A percentile compares a stretch with the other conserved stretches of the same genome.
Evolutionary conservation across 2,797 vertebrate species (phyloP).

Genomic region (Rhynchotus rufescens): DNA sequence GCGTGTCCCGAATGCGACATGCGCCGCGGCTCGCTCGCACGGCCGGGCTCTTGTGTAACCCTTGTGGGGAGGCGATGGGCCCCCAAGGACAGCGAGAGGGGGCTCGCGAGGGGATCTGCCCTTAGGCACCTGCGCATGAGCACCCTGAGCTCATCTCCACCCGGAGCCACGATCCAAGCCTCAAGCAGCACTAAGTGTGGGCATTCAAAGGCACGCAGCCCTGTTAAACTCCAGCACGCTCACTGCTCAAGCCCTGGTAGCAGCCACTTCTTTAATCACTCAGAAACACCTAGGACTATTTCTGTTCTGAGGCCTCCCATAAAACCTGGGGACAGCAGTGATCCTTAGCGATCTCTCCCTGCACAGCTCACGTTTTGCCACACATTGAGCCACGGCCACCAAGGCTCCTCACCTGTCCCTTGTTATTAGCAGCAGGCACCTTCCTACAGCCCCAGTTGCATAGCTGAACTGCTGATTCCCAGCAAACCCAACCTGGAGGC

Average conservation of each 20-base stretch:
- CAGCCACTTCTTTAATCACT: background rate
- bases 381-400: background rate
- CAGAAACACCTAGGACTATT: background rate
- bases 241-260: rapidly evolving
- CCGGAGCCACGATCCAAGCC: rapidly evolving
- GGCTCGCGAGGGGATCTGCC: background rate
- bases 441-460: background rate
- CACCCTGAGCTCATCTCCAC: background rate
- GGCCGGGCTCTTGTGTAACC: background rate
- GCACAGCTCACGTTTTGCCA: background rate
- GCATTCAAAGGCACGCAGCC: rapidly evolving
- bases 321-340: background rate
- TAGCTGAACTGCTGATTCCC: background rate
- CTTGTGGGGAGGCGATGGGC: background rate
- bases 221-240: background rate
- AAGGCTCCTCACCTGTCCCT: rapidly evolving
- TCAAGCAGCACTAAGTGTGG: background rate
- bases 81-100: background rate
- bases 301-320: background rate
- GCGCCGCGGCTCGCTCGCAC: background rate
- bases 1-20: background rate
- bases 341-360: background rate
- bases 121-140: background rate
- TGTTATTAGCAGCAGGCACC: rapidly evolving
- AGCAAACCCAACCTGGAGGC: background rate